Base-by-base conservation (phyloP, 1,140 invertebrate genomes). In the Hycleus phaleratus region DNA sequence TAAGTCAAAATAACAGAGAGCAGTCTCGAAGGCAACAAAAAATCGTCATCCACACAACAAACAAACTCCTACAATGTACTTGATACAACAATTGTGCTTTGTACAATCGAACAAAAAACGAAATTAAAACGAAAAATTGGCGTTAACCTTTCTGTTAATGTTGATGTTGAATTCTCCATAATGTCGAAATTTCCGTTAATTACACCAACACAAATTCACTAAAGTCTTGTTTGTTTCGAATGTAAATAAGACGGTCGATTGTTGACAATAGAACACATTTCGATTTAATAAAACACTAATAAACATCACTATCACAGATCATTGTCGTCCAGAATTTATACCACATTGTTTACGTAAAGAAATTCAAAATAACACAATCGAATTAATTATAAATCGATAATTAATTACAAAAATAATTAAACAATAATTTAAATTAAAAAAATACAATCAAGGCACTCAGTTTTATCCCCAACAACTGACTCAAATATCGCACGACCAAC, bases 401-500 rank as follows among this genome's bases (percentile, higher is more conserved):
- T 18, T 18, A 18, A 18, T 18, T 18, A 1, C 1, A 18, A 18
- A 18, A 18, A 18, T 18, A 18, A 18, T 18, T 18, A 18, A 18
- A 18, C 18, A 18, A 18, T 18, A 18, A 18, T 18, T 18, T 18
- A 32, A 32, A 32, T 32, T 32, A 32, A 0, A 32, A 32, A 32
- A 7, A 32, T 5, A 5, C 32, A 60, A 43, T 60, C 58, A 62
- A 60, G 55, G 59, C 60, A 60, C 57, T 62, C 32, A 45, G 7
- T 61, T 63, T 58, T 52, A 48, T 43, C 52, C 51, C 54, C 39
- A 65, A 60, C 32, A 7, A 56, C 45, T 59, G 49, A 52, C 39
- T 60, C 57, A 64, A 32, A 56, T 60, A 55, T 49, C 40, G 11
- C 24, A 48, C 59, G 52, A 67, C 68, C 68, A 70, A 70, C 68